Evolutionary conservation across 92 coral and sea anemone species (phyloP).

Genomic region (Siderastrea radians): DNA sequence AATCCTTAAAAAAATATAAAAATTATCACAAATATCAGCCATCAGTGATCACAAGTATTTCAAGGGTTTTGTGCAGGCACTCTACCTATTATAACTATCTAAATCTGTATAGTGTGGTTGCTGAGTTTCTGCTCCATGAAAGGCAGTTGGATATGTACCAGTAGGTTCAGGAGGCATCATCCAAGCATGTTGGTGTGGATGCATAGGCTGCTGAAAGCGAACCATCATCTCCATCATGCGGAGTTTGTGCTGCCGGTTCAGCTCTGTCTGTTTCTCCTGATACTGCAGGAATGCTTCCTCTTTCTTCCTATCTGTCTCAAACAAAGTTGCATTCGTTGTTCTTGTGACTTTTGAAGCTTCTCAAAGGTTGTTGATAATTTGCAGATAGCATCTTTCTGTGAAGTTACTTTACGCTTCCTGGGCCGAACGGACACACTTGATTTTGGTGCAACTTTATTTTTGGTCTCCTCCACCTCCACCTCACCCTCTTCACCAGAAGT

Average conservation of each 20-base stretch:
- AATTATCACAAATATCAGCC: not conserved
- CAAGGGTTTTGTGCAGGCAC: slow-evolving; percentile 25
- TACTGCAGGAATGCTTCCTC: slow-evolving; percentile 57
- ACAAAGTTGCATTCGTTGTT: slow-evolving; percentile 57
- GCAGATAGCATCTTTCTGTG: slow-evolving; percentile 65
- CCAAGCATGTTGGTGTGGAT: slow-evolving; percentile 54
- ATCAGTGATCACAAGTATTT: slow-evolving; percentile 7
- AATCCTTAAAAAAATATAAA: slow-evolving; percentile 4
- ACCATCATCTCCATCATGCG: slow-evolving; percentile 60
- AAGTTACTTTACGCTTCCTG: slow-evolving; percentile 54
- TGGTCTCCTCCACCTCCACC: slow-evolving; percentile 29
- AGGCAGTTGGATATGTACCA: slow-evolving; percentile 38
- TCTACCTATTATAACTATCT: slow-evolving; percentile 51
- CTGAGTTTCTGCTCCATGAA: slow-evolving; percentile 32
- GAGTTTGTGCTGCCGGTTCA: slow-evolving; percentile 60
- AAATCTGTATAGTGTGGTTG: slow-evolving; percentile 60
- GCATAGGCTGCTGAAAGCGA: slow-evolving; percentile 56
- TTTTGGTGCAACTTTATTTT: slow-evolving; percentile 25
- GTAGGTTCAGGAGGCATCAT: slow-evolving; percentile 22
- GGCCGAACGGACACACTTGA: slow-evolving; percentile 57
- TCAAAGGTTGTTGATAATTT: slow-evolving; percentile 60
- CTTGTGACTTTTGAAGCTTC: slow-evolving; percentile 65
- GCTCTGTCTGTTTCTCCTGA: slow-evolving; percentile 75
- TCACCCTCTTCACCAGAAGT: slow-evolving; percentile 25
- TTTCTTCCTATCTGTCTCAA: slow-evolving; percentile 63